Conservation (phyloP, 2,113 vertebrate species). For the Tragelaphus buxtoni region DNA sequence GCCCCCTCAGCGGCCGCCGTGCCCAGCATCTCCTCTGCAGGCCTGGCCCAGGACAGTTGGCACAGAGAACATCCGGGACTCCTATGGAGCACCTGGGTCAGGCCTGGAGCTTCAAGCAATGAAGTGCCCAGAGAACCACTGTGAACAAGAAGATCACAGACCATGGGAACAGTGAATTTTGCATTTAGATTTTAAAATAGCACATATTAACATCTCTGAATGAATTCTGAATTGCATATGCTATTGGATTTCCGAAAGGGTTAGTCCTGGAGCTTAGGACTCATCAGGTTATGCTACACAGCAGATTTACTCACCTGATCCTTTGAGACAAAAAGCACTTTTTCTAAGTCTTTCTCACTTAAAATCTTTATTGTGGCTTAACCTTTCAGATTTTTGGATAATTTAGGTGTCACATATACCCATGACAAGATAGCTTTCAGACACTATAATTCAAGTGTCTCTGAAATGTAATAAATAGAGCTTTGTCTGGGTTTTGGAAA, state of each 20-base stretch:
- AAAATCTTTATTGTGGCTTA: background rate
- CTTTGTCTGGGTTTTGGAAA: slow-evolving; percentile 63
- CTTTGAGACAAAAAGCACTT: background rate
- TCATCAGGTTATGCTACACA: background rate
- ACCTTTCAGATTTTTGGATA: slow-evolving; percentile 39
- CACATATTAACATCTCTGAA: background rate
- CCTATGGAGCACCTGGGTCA: accelerated
- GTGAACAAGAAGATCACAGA: background rate
- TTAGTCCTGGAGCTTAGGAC: background rate
- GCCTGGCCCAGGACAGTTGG: background rate
- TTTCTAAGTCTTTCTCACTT: background rate
- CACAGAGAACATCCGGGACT: background rate
- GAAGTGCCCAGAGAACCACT: accelerated
- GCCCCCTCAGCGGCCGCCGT: background rate
- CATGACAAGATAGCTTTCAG: slow-evolving; percentile 46
- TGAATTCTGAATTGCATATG: background rate
- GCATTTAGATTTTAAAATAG: background rate
- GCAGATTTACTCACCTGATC: background rate
- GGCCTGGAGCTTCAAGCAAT: background rate
- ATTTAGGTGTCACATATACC: slow-evolving; percentile 50
- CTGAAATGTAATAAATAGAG: slow-evolving; percentile 62
- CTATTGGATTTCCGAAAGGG: background rate
- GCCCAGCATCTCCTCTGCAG: background rate
- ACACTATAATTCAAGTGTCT: slow-evolving; percentile 62
- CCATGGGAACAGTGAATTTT: background rate